phyloP scores from a whole-genome alignment of 2,888 invertebrate genomes.

The Neria commutata region DNA sequence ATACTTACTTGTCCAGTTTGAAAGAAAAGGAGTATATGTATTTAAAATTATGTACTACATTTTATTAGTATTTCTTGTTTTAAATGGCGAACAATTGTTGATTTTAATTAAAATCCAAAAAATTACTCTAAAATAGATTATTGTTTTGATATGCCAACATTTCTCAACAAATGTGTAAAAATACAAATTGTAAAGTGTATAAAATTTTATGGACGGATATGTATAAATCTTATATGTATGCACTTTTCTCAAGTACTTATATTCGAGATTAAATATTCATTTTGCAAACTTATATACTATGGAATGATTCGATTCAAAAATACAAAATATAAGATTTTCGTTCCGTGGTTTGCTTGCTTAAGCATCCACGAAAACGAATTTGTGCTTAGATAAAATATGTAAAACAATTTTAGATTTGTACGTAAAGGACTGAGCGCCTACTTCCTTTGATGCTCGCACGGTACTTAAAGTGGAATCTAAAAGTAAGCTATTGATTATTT shows the following conservation, averaged over 20 bases:
- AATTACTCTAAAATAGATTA: no score
- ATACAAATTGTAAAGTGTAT: background rate
- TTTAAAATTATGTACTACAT: background rate
- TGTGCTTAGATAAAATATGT: slow-evolving; percentile 4
- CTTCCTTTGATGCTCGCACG: no score
- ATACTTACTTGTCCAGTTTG: no score
- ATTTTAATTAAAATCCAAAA: background rate
- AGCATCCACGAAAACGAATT: no score
- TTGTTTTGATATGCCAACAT: no score
- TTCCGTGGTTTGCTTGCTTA: no score
- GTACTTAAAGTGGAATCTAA: background rate
- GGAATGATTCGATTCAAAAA: background rate
- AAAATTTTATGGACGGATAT: slow-evolving; percentile 15
- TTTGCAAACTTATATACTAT: background rate
- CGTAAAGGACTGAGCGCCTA: no score
- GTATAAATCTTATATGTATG: background rate
- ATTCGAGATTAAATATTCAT: background rate
- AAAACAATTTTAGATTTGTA: background rate
- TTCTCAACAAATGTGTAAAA: background rate
- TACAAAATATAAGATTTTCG: background rate
- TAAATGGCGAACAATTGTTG: background rate
- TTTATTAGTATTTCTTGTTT: background rate
- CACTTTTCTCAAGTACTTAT: background rate
- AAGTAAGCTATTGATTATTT: background rate
- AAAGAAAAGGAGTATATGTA: no score